phyloP scores from a whole-genome alignment of 2,888 invertebrate species.

The Steinernema hermaphroditum region DNA sequence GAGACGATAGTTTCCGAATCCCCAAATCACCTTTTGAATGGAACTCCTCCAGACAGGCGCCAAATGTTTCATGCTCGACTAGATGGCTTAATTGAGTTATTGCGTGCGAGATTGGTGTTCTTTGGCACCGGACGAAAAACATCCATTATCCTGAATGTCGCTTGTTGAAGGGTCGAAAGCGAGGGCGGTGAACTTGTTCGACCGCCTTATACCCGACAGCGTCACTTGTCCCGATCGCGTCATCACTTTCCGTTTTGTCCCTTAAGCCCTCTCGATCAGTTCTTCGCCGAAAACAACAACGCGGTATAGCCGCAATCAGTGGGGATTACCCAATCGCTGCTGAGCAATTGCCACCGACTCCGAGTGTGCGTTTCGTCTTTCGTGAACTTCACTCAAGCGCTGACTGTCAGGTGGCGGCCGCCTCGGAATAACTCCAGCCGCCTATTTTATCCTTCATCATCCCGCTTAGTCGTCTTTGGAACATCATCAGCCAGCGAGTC shows the following conservation, averaged over 20 bases:
- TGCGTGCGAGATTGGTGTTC: not conserved
- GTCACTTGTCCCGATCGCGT: constrained; percentile 13
- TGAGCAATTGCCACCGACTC: constrained; percentile 27
- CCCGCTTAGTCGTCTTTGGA: not conserved
- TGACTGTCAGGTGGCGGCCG: constrained; percentile 21
- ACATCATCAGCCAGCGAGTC: not conserved
- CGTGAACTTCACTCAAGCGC: not conserved
- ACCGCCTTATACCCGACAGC: not conserved
- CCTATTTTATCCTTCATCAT: constrained; percentile 9
- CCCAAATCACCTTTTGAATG: not conserved
- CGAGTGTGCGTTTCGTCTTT: constrained; percentile 31
- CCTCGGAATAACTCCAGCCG: constrained; percentile 17
- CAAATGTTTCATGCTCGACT: constrained; percentile 27
- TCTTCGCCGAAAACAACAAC: constrained; percentile 16
- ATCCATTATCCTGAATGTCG: not conserved
- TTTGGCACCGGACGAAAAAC: not conserved
- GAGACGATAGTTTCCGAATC: not conserved
- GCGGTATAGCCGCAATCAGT: constrained; percentile 24
- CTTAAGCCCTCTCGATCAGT: constrained; percentile 9
- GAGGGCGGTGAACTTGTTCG: constrained; percentile 16
- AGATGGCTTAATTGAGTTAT: not conserved
- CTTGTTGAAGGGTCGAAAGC: not conserved
- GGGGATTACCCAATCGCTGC: constrained; percentile 25
- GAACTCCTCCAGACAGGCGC: constrained; percentile 22
- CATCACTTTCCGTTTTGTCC: constrained; percentile 10